A percentile compares a stretch with the other conserved stretches of the same genome.
These are phyloP conservation scores for Caranx melampygus DNA, from an alignment of 2,113 vertebrate genomes.

Conservation along the genomic window DNA sequence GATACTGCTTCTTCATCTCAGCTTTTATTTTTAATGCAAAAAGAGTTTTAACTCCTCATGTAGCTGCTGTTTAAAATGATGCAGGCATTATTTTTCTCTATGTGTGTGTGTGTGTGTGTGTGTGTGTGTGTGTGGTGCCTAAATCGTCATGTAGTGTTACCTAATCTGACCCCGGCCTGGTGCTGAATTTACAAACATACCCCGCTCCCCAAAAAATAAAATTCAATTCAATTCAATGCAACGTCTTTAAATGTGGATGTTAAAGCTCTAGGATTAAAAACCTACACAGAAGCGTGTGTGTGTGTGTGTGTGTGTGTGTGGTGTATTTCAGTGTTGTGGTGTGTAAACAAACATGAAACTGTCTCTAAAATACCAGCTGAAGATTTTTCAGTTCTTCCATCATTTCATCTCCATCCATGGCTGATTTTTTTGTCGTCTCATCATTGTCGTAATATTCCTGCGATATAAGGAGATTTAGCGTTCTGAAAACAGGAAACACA, in stretches of 20 bases:
- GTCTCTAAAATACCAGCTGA: neutral
- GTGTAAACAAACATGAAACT: neutral
- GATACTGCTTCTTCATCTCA: neutral
- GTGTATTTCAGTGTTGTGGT: neutral
- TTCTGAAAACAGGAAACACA: too few species aligned
- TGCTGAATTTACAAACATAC: neutral
- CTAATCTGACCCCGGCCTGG: constrained; percentile 32
- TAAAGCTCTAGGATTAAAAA: neutral
- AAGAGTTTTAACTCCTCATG: constrained; percentile 12
- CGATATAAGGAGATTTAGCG: neutral
- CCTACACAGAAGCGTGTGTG: too few species aligned
- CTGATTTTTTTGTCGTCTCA: neutral
- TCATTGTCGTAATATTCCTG: neutral
- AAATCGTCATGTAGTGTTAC: neutral
- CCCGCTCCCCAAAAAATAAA: neutral
- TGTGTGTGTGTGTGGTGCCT: neutral
- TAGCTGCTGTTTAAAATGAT: neutral
- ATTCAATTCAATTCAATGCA: neutral
- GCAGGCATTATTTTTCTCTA: neutral
- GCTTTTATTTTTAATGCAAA: neutral
- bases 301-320: too few species aligned
- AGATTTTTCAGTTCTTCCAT: neutral
- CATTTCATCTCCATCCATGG: neutral
- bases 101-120: too few species aligned
- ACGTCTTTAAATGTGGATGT: neutral